These are phyloP conservation scores for Alligator mississippiensis DNA, from an alignment of 2,113 vertebrate species.

Conservation along the genomic window DNA sequence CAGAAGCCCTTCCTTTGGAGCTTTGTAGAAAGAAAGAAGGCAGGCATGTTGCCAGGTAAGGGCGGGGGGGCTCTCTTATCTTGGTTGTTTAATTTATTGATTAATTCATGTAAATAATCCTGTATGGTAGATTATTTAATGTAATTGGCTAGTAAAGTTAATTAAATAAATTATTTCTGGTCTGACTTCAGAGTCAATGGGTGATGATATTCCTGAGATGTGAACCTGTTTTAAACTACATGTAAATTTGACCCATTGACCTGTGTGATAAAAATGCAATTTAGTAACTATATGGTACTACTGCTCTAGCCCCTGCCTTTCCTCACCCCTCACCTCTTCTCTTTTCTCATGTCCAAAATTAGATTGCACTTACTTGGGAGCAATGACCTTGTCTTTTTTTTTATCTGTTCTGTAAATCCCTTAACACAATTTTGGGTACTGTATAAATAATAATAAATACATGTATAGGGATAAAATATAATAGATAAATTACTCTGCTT, in stretches of 20 bases:
- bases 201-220: no score
- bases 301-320: background rate
- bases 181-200: background rate
- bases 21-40: background rate
- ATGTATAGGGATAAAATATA: background rate
- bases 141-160: background rate
- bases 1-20: background rate
- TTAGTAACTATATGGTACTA: background rate
- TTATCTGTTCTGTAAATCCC: background rate
- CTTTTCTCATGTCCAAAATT: background rate
- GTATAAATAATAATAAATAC: background rate
- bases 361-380: background rate
- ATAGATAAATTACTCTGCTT: background rate
- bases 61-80: background rate
- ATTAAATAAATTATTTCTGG: background rate
- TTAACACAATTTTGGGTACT: background rate
- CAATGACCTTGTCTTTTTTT: background rate
- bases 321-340: background rate
- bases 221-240: background rate
- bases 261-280: background rate
- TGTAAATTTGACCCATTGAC: background rate
- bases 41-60: background rate
- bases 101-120: background rate
- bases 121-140: background rate
- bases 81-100: background rate